A percentile compares a stretch with the other conserved stretches of the same genome.
Evolutionary conservation across 2,797 vertebrate genomes (phyloP).

Genomic region (Gorsachius magnificus): DNA sequence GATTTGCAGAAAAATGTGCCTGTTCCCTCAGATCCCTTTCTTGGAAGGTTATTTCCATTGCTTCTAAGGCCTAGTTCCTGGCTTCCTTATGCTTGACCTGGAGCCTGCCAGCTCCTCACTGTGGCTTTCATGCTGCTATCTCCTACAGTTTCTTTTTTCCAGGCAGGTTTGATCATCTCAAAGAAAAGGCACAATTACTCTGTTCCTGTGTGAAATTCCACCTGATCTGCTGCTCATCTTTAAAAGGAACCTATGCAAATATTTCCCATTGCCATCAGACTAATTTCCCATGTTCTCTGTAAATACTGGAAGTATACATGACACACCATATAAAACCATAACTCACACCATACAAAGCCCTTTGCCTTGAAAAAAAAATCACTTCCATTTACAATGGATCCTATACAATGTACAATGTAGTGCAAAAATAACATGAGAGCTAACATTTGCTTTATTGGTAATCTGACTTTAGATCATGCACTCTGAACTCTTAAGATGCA

Average conservation of each 20-base stretch:
- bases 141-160: not conserved
- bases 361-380: not conserved
- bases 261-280: not conserved
- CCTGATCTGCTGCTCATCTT: not conserved
- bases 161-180: not conserved
- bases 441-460: not conserved
- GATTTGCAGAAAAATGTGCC: not conserved
- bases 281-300: not conserved
- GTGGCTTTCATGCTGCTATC: not conserved
- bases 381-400: not conserved
- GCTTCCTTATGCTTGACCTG: not conserved
- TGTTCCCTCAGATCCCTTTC: not conserved
- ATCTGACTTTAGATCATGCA: not conserved
- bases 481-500: not conserved
- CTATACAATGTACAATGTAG: not conserved
- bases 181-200: not conserved
- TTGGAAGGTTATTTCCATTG: not conserved
- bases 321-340: not conserved
- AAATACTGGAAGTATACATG: not conserved
- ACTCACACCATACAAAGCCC: not conserved
- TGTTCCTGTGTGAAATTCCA: not conserved
- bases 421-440: not conserved
- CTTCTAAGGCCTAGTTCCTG: not conserved
- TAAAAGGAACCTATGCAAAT: not conserved
- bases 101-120: not conserved